These are phyloP conservation scores for Philaethria dido DNA, from an alignment of 2,888 invertebrate species.

Conservation along the genomic window DNA sequence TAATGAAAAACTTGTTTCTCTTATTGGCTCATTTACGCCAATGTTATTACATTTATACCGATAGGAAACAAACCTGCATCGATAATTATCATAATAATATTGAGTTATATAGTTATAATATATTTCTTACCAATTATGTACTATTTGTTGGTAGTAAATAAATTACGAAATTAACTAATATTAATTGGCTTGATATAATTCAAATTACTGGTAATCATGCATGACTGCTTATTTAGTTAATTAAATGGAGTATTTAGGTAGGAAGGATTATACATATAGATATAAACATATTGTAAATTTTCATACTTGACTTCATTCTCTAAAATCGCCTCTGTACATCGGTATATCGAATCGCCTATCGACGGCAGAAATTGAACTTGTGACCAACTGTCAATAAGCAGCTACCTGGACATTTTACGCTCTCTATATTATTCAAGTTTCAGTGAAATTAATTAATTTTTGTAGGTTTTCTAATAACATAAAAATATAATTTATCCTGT, in stretches of 20 bases:
- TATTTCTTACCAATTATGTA: background rate
- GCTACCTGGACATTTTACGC: too few species aligned
- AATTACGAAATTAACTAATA: slow-evolving; percentile 11
- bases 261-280: background rate
- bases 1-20: too few species aligned
- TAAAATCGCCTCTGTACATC: too few species aligned
- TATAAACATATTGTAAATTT: too few species aligned
- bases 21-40: too few species aligned
- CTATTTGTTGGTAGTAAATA: background rate
- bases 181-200: slow-evolving; percentile 17
- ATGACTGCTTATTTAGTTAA: slow-evolving; percentile 12
- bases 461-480: background rate
- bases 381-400: background rate
- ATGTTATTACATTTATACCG: too few species aligned
- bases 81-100: background rate
- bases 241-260: slow-evolving; percentile 2
- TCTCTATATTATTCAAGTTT: background rate
- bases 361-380: background rate
- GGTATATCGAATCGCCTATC: too few species aligned
- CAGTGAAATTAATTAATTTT: background rate
- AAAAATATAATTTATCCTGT: slow-evolving; percentile 15
- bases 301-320: too few species aligned
- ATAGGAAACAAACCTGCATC: too few species aligned
- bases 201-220: slow-evolving; percentile 13
- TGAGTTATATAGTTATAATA: background rate